Base-by-base conservation (phyloP, 2,113 vertebrate species). In the Callospermophilus lateralis region DNA sequence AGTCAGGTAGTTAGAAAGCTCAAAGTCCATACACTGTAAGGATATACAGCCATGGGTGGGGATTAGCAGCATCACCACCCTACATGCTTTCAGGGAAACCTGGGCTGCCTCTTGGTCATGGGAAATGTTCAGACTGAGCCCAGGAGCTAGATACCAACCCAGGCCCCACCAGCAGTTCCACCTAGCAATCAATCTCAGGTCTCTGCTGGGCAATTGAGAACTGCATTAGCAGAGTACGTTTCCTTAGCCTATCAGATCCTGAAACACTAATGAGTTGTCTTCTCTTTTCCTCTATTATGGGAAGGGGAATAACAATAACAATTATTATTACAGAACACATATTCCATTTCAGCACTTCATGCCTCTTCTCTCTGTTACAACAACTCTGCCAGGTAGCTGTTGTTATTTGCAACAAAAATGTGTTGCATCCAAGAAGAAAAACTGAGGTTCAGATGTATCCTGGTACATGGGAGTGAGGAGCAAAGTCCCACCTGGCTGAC, bases 271-370 rank as follows among this genome's bases (percentile, higher is more conserved):
- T 15, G 80, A 96, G 67, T 32, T 89, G 77, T 88, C 15, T 83
- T 89, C 93, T 84, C 94, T 89, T 87, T 93, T 51, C 79, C 61
- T 92, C 53, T 85, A 0, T 93, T 93, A 67, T 58, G 68, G 45
- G 24, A 80, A 89, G 88, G 77, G 53, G 96, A 91, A 65, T 45
- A 89, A 61, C 45, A 93, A 53, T 30, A 32, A 37, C n/a, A 78
- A 53, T 30, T 74, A 58, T n/a, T 34, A 74, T n/a, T 28, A 70
- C 37, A 61, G 42, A 87, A 37, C 67, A 45, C 28, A 32, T 72
- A 16, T 37, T 55, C 34, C 39, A 28, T 10, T 26, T 53, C 22
- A 16, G 63, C 39, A 76, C 67, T 53, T 74, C 19, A 80, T 17
- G 6, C 70, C 5, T 19, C 67, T 84, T 94, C 63, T 73, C 81